Percentiles rank a stretch among this genome's conserved stretches.
These are phyloP conservation scores for Clarias platycephalus DNA, from an alignment of 2,797 vertebrate species.

Conservation along the genomic window DNA sequence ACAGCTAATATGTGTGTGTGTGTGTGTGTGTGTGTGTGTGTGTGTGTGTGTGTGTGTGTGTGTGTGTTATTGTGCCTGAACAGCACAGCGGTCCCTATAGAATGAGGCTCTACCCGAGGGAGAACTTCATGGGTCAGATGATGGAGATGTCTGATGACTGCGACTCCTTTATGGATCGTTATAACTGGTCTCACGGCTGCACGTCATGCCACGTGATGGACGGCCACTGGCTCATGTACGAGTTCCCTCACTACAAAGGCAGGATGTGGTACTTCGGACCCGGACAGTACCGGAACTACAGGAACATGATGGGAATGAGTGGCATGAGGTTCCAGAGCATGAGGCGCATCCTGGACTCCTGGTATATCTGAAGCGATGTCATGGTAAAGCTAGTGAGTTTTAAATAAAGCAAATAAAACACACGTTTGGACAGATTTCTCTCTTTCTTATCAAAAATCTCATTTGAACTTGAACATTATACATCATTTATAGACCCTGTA, in stretches of 20 bases:
- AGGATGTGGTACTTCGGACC: slow-evolving; percentile 45
- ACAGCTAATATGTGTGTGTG: background rate
- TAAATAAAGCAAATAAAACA: slow-evolving; percentile 15
- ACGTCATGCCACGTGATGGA: slow-evolving; percentile 42
- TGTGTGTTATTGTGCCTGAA: background rate
- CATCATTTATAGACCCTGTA: background rate
- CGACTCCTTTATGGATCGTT: slow-evolving; percentile 43
- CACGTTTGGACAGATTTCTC: background rate
- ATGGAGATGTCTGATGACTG: slow-evolving; percentile 40
- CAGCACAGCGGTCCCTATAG: slow-evolving; percentile 37
- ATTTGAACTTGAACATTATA: background rate
- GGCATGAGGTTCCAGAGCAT: slow-evolving; percentile 44
- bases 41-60: background rate
- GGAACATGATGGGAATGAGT: slow-evolving; percentile 33
- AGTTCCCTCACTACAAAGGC: slow-evolving; percentile 40
- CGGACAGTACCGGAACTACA: slow-evolving; percentile 43
- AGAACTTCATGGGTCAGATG: slow-evolving; percentile 47
- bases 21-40: background rate
- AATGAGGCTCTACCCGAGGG: slow-evolving; percentile 29
- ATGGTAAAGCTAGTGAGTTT: background rate
- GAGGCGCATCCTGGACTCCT: slow-evolving; percentile 42
- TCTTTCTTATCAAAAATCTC: background rate
- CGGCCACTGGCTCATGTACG: slow-evolving; percentile 48
- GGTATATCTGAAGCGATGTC: background rate
- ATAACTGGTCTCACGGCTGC: slow-evolving; percentile 43